Base-by-base conservation (phyloP, 2,888 invertebrate species). In the Drosophila leonis region DNA sequence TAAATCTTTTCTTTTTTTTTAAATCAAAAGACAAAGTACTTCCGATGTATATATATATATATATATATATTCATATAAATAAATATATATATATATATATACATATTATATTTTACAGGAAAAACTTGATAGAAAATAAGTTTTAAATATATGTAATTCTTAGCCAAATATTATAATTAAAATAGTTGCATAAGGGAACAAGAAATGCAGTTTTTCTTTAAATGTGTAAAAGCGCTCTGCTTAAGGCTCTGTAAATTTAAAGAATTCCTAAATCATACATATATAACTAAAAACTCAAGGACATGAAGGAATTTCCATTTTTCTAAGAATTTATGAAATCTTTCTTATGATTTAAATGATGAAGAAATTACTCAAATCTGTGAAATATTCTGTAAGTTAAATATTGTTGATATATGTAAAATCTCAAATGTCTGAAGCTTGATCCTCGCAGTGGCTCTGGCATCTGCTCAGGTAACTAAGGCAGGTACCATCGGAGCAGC, bases 111-210 rank as follows among this genome's bases (percentile, higher is more conserved):
- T n/a, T n/a, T n/a, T 54, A 33, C 35, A 60, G 60, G 12, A 56
- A 37, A 51, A 35, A 46, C 41, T 42, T 48, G 37, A 35, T 39
- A 63, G 15, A 27, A 29, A 27, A n/a, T 66, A 37, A 27, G 54
- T 13, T 39, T 39, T 42, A 20, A 24, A 37, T 52, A 15, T 39
- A 37, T 29, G 33, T 52, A 31, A 63, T 33, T 31, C 9, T 71
- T 67, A 72, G 44, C 48, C 39, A 64, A 70, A 65, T 48, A 59
- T 35, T 64, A 65, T 13, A 12, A 75, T 74, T 68, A 56, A 69
- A 67, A 33, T 62, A 60, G 46, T 33, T 49, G 15, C 10, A 27
- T 63, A 82, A 62, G 69, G 10, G 1, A 56, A 48, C 48, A 52
- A 15, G 2, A 13, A 35, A 41, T 60, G 9, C 12, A n/a, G 44